Base-by-base conservation (phyloP, 2,888 invertebrate species). In the Nysson spinosus region DNA sequence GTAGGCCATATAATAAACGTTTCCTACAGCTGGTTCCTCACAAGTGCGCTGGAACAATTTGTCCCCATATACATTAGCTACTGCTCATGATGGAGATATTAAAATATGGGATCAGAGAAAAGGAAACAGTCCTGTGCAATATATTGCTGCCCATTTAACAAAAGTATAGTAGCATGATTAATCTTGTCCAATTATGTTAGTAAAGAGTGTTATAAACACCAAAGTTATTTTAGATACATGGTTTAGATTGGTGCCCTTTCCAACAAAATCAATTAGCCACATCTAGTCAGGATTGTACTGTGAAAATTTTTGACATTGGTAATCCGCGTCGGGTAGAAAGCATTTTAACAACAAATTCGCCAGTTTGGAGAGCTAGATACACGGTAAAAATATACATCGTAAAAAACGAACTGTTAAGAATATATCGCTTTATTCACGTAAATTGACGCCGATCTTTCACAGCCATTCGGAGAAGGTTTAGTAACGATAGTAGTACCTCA, bases 81-180 rank as follows among this genome's bases (percentile, higher is more conserved):
- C 98, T 37, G 95, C 97, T 3, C 98, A 98, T 87, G 97, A 98
- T 84, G 97, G 97, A 1, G 98, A 98, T 87, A 92, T 98, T 2
- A 94, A 97, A 86, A 92, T 98, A 72, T 98, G 98, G 98, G 98
- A 98, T 87, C 94, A 95, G 75, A 90, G 98, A 67, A 97, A 97
- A 89, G 92, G 93, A 66, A 92, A 93, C 43, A 91, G 94, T 49
- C 97, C 98, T 0, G 91, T 96, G 2, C 95, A 96, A 83, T 98
- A 97, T 79, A 96, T 98, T 77, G 94, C 97, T 17, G 98, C 97
- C 2, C 98, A 98, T 89, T 89, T 96, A 63, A 90, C 92, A 37
- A 91, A 89, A 86, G 89, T 89, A 77, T 72, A 34, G 28, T 26
- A 12, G 17, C 30, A 12, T 7, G 6, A 17, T 47, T 43, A 5